These are phyloP conservation scores for Lichenostomus cassidix DNA, from an alignment of 2,113 vertebrate species.

Conservation along the genomic window DNA sequence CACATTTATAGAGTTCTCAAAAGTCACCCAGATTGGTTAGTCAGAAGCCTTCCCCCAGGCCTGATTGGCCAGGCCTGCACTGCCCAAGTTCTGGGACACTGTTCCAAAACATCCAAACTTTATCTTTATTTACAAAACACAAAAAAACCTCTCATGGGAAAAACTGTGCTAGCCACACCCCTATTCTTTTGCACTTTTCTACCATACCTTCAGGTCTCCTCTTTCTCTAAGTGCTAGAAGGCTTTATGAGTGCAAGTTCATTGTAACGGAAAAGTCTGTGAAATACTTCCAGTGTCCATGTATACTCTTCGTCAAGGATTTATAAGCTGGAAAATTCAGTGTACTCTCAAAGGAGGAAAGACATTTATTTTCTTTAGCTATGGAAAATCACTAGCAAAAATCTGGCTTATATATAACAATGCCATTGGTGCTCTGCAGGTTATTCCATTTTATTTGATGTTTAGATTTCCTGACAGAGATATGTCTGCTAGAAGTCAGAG, in stretches of 20 bases:
- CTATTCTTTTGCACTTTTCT: neutral
- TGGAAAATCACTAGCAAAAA: neutral
- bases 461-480: neutral
- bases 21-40: no score
- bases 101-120: no score
- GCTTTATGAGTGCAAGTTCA: neutral
- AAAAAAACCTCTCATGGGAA: no score
- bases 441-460: slow-evolving; percentile 10
- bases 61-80: no score
- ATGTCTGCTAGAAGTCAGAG: neutral
- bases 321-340: neutral
- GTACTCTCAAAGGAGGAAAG: neutral
- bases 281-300: neutral
- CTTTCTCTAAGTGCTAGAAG: neutral
- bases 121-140: no score
- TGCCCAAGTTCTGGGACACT: no score
- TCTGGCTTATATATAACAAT: neutral
- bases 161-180: no score
- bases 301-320: neutral
- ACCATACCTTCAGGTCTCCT: neutral
- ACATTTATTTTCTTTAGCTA: neutral
- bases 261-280: neutral
- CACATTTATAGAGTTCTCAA: no score
- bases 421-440: neutral
- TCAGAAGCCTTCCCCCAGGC: no score